Percentiles rank a stretch among this genome's conserved stretches.
These are phyloP conservation scores for Sphinx pinastri DNA, from an alignment of 2,888 invertebrate species.

Conservation along the genomic window DNA sequence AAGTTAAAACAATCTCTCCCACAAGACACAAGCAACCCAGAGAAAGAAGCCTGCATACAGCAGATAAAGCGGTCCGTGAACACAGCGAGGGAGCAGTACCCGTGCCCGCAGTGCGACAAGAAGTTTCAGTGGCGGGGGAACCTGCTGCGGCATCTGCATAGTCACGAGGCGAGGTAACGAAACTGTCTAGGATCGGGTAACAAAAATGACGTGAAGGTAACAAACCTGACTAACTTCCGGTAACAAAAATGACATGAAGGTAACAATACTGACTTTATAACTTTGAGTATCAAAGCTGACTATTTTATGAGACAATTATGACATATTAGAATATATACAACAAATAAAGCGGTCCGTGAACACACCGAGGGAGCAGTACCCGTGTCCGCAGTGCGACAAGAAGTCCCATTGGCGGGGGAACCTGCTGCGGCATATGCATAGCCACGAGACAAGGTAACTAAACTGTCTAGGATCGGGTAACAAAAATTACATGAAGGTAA, in stretches of 20 bases:
- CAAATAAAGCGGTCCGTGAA: constrained; percentile 58
- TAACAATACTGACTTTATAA: no score
- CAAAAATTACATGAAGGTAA: no score
- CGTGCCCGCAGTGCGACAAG: constrained; percentile 85
- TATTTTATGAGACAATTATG: no score
- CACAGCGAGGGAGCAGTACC: constrained; percentile 49
- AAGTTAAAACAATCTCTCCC: constrained; percentile 57
- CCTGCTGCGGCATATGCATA: constrained; percentile 88
- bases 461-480: no score
- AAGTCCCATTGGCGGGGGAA: constrained; percentile 93
- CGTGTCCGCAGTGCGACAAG: constrained; percentile 85
- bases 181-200: no score
- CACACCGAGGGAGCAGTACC: constrained; percentile 49
- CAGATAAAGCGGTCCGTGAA: constrained; percentile 59
- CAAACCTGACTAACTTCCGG: no score
- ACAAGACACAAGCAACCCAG: constrained; percentile 37
- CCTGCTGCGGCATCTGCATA: constrained; percentile 88
- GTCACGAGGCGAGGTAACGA: constrained; percentile 80
- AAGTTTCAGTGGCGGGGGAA: constrained; percentile 93
- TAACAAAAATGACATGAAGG: no score
- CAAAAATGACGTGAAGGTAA: no score
- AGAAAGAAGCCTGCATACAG: constrained; percentile 50
- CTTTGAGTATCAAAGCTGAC: no score
- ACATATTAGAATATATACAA: constrained; percentile 40
- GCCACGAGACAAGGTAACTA: constrained; percentile 71